phyloP scores from a whole-genome alignment of 2,113 vertebrate genomes.

The Speoplatyrhinus poulsoni region DNA sequence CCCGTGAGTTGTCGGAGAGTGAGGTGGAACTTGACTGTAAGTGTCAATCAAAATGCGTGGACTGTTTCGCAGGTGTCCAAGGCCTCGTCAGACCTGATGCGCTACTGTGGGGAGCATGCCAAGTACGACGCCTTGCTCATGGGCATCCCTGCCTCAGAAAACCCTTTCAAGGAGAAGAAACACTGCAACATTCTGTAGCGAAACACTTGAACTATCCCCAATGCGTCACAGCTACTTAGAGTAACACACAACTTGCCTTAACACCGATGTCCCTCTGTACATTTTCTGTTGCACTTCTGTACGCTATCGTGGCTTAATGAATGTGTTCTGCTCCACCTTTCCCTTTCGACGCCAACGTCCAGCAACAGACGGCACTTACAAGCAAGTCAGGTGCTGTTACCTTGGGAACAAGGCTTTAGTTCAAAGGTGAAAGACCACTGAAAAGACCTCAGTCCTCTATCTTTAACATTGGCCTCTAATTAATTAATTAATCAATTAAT shows the following conservation, averaged over 20 bases:
- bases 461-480: no score
- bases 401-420: conserved; percentile 14
- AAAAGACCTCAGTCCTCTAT: conserved; percentile 17
- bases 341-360: conserved; percentile 30
- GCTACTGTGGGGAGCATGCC: conserved; percentile 89
- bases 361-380: not conserved
- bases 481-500: no score
- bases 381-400: conserved; percentile 3
- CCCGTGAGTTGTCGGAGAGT: no score
- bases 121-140: conserved; percentile 87
- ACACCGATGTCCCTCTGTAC: conserved; percentile 10
- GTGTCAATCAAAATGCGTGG: not conserved
- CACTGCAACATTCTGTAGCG: conserved; percentile 87
- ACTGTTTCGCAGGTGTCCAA: conserved; percentile 83
- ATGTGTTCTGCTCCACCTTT: conserved; percentile 12
- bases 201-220: conserved; percentile 16
- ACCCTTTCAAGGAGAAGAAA: conserved; percentile 96
- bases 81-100: conserved; percentile 90
- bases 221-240: conserved; percentile 3
- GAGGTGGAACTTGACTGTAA: not conserved
- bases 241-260: conserved; percentile 33
- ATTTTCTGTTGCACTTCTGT: conserved; percentile 9
- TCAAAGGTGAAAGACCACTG: conserved; percentile 24
- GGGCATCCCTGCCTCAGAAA: conserved; percentile 90
- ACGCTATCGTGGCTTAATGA: conserved; percentile 13